Evolutionary conservation across 2,888 invertebrate species (phyloP), one percentile per base, ranked within the genome.

Genomic region (Tetheella fluctuosa): DNA sequence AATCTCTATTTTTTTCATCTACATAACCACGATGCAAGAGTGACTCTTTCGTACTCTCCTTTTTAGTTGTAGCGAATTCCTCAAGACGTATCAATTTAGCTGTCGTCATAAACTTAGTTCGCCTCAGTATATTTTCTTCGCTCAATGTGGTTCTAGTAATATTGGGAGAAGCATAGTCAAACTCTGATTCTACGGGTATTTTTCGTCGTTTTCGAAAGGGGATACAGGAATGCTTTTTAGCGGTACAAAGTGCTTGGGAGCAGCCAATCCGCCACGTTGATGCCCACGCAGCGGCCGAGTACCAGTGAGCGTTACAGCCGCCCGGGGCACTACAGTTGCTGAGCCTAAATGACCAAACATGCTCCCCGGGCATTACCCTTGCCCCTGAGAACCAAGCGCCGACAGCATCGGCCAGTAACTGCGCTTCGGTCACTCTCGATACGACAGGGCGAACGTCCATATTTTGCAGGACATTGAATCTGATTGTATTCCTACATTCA

Each of bases 311-410:
- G 61, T 92, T 91, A 67, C 92, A 92, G 0, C 93, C 92, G 1
- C 91, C 88, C 0, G 87, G 81, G 6, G 84, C 86, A 59, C 91
- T 91, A 63, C 92, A 92, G 64, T 91, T 91, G 60, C 80, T 77
- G 0, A 80, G 81, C 48, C 77, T 81, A 63, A 91, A 92, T 1
- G 90, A 90, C 85, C 85, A 86, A 0, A 92, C 88, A 37, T 85
- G 69, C 37, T 91, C 92, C 3, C 86, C 83, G 4, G 84, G 82
- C 17, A 91, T 70, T 0, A 85, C 84, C 61, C 92, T 78, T 0
- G 92, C 87, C 0, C 92, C 92, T 0, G 91, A 91, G 65, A 89
- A 92, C 92, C 92, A 92, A 0, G 90, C 86, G 0, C 89, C 91
- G 0, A 91, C 91, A 0, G 89, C 88, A 57, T 92, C 92, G 1